These are phyloP conservation scores for Amphiduros pacificus DNA, from an alignment of 2,888 invertebrate genomes.

Conservation along the genomic window DNA sequence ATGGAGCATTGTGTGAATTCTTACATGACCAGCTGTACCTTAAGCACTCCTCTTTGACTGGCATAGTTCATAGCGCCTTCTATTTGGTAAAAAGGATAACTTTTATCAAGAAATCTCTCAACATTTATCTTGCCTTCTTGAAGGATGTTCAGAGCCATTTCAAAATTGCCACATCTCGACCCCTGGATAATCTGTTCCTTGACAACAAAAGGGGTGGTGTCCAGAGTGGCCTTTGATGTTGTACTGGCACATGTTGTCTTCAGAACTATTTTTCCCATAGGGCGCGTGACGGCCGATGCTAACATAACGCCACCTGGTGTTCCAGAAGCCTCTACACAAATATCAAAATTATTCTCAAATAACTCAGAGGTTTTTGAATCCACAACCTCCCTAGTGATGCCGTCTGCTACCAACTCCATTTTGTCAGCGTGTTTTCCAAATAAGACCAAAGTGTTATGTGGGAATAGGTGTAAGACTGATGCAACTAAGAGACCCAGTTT, in stretches of 20 bases:
- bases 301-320: constrained; percentile 19
- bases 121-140: neutral
- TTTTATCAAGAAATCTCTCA: constrained; percentile 1
- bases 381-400: neutral
- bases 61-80: constrained; percentile 22
- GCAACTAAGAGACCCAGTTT: constrained; percentile 29
- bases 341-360: constrained; percentile 15
- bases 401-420: constrained; percentile 12
- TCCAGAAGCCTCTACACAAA: constrained; percentile 25
- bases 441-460: neutral
- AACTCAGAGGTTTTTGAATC: neutral
- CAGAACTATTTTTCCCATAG: constrained; percentile 29
- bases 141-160: constrained; percentile 23
- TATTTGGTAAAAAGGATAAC: constrained; percentile 18
- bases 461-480: constrained; percentile 7
- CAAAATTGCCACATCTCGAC: constrained; percentile 29
- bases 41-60: constrained; percentile 17
- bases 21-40: constrained; percentile 22
- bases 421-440: constrained; percentile 25
- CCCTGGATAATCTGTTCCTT: constrained; percentile 27
- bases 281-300: constrained; percentile 19
- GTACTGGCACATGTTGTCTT: constrained; percentile 29
- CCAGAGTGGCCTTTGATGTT: constrained; percentile 10
- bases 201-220: constrained; percentile 25
- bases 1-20: too few species aligned